Evolutionary conservation across 2,113 vertebrate genomes (phyloP), one percentile per base, ranked within the genome.

Genomic region (Terrapene triunguis): DNA sequence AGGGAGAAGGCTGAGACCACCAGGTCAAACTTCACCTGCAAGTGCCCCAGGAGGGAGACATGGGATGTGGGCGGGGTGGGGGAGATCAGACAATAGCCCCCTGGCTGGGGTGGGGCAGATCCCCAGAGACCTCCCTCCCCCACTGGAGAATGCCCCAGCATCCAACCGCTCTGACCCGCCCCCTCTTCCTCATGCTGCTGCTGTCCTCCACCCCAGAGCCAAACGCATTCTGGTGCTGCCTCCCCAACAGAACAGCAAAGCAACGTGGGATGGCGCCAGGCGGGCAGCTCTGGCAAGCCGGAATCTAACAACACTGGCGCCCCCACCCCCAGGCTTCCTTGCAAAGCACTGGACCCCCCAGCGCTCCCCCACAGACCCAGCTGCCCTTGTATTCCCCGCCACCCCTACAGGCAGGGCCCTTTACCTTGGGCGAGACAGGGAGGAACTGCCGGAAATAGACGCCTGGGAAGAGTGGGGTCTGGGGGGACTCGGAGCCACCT

Each of bases 401-500:
- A 47, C 35, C 48, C 10, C 47, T 6, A 3, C 6, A 38, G 53
- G 50, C 55, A 79, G 21, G 74, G 55, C 76, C 55, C 21, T n/a
- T 97, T 98, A 98, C 99, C 98, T 99, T 99, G 3, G 99, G 99
- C 79, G 99, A 99, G 12, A 99, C 98, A 0, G 99, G 99, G 50
- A 99, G 98, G 97, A 99, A 99, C 96, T 99, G 99, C 76, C 99
- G 98, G 96, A 99, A 99, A 98, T 99, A 99, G 44, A 99, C 98
- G 0, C 99, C 98, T 82, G 98, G 98, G 94, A 99, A 96, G 90
- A 95, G 94, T 47, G 98, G 96, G n/a, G 98, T 62, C 32, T 96
- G 97, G 22, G 78, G 97, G 24, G 78, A 82, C 38, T 98, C 98
- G 9, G 97, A 97, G 16, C 98, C 98, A 82, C 98, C 99, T 99